Conservation (phyloP, 2,113 vertebrate species). For the Desmodus rotundus region DNA sequence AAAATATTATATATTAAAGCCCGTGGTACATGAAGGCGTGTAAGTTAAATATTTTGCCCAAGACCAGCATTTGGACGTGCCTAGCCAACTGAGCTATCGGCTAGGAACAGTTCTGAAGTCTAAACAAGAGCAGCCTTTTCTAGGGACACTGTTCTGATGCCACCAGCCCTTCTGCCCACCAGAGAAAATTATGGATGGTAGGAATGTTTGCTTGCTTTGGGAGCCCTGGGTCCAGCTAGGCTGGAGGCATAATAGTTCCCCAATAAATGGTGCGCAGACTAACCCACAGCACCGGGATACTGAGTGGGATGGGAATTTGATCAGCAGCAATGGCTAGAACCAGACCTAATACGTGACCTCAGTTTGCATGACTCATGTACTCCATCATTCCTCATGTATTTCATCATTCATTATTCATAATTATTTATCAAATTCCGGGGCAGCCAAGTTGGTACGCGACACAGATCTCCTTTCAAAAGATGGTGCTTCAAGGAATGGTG, state of each 20-base stretch:
- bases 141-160: accelerated
- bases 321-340: neutral
- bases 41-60: neutral
- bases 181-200: neutral
- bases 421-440: neutral
- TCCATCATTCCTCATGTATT: no score
- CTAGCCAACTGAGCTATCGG: neutral
- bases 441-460: neutral
- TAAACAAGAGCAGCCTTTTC: neutral
- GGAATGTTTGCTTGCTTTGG: neutral
- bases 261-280: neutral
- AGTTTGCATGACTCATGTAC: neutral
- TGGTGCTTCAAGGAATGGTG: neutral
- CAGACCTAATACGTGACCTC: neutral
- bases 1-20: neutral
- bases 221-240: no score
- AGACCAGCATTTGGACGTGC: accelerated
- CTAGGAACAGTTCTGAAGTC: neutral
- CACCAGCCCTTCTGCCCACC: neutral
- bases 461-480: neutral
- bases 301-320: no score
- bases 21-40: neutral
- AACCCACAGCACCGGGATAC: neutral
- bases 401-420: neutral
- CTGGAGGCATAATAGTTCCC: neutral